Base-by-base conservation (phyloP, 2,888 invertebrate species). In the Drosophila greeni region DNA sequence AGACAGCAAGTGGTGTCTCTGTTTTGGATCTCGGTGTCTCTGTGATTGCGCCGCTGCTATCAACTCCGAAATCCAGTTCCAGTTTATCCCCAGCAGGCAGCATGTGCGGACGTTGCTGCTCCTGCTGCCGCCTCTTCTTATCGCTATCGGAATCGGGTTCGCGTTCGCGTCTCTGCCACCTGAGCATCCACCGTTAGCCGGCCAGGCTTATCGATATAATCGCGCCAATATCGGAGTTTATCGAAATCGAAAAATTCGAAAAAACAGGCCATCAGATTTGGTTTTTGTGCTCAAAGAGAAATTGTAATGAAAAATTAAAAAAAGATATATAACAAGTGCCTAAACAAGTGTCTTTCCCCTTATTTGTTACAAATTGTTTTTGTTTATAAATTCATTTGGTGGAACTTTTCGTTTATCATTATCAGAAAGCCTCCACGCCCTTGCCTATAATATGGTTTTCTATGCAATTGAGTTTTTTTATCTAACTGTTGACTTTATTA, bases 61-160 rank as follows among this genome's bases (percentile, higher is more conserved):
- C 76, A 80, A 73, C 84, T 82, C 82, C 82, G 80, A 84, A 86
- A 87, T 87, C 78, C 82, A 78, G 82, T 82, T 82, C 87, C 87
- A 87, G 87, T 87, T 88, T 86, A 88, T 88, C 88, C 86, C 86
- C 87, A 87, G 86, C 87, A 84, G 87, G 88, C 88, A 85, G 81
- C 86, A 86, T 81, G 87, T 84, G 81, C 86, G 87, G 87, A 86
- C 85, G 87, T 82, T 53, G 80, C 75, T 70, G 76, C 75, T 75
- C 62, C 61, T 55, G 53, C 60, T 49, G 77, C 73, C 71, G 66
- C 68, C 54, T 71, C 70, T 39, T 70, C 73, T 72, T 47, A 59
- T 65, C 59, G 43, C 43, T 20, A 23, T 43, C 53, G 37, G 23
- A 49, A 14, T 52, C 42, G 58, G 36, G 65, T 70, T 57, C 48